These are phyloP conservation scores for Rutpela maculata DNA, from an alignment of 2,888 invertebrate genomes.

Conservation along the genomic window DNA sequence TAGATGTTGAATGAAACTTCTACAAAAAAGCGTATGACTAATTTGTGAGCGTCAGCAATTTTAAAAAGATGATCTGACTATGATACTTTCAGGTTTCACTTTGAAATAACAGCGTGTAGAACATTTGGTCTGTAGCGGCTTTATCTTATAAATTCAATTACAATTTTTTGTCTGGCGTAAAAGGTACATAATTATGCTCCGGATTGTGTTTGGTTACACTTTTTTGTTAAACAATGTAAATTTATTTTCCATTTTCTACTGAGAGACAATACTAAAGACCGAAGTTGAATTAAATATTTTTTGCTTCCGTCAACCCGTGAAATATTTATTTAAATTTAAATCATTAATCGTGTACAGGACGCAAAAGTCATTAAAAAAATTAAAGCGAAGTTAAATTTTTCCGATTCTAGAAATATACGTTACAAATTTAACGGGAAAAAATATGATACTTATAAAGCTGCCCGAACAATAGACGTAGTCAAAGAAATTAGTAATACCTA, in stretches of 20 bases:
- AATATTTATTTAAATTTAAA: slow-evolving; percentile 38
- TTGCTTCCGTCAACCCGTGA: slow-evolving; percentile 19
- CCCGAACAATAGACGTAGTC: neutral
- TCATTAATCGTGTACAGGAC: slow-evolving; percentile 24
- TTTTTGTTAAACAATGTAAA: slow-evolving; percentile 41
- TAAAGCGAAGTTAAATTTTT: slow-evolving; percentile 7
- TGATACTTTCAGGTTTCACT: slow-evolving; percentile 48
- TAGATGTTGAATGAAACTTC: slow-evolving; percentile 32
- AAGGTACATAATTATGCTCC: slow-evolving; percentile 47
- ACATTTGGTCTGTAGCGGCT: slow-evolving; percentile 51
- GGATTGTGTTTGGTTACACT: slow-evolving; percentile 49
- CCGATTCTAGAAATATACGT: slow-evolving; percentile 12
- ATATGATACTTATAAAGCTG: slow-evolving; percentile 9
- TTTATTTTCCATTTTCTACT: slow-evolving; percentile 42
- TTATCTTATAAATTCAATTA: slow-evolving; percentile 45
- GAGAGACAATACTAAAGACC: slow-evolving; percentile 40
- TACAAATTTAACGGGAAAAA: slow-evolving; percentile 3
- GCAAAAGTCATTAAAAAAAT: slow-evolving; percentile 15
- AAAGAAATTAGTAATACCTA: slow-evolving; percentile 15
- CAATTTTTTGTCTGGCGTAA: slow-evolving; percentile 44
- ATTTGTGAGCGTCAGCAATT: slow-evolving; percentile 42
- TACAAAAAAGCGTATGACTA: slow-evolving; percentile 41
- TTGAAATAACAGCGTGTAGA: slow-evolving; percentile 51
- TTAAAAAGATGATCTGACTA: slow-evolving; percentile 38
- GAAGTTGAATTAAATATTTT: slow-evolving; percentile 33